phyloP scores from a whole-genome alignment of 2,888 invertebrate genomes.

The Chaetogeoica ovagalla region DNA sequence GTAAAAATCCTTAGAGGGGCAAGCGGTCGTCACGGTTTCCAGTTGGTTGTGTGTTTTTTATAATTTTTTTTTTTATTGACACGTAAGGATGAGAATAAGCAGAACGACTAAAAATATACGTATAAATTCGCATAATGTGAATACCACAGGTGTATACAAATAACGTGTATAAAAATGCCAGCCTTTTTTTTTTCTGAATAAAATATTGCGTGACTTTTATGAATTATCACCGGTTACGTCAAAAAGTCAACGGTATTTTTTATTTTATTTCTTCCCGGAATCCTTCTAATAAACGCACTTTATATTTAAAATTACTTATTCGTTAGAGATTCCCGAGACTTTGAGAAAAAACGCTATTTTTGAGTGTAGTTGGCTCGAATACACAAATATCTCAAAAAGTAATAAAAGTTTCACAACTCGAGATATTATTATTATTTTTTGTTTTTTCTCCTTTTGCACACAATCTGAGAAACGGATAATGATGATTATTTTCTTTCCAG shows the following conservation, averaged over 20 bases:
- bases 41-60: not conserved
- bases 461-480: not conserved
- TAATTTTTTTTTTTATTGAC: constrained; percentile 21
- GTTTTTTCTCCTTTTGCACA: not conserved
- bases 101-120: not conserved
- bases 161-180: constrained; percentile 21
- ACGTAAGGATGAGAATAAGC: constrained; percentile 5
- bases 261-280: not conserved
- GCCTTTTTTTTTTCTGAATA: not conserved
- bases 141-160: constrained; percentile 14
- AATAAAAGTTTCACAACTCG: constrained; percentile 38
- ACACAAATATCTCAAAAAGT: constrained; percentile 3
- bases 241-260: constrained; percentile 17
- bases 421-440: constrained; percentile 24
- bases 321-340: not conserved
- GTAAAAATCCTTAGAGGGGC: too few relatives aligned
- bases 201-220: constrained; percentile 32
- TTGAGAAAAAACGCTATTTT: not conserved
- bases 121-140: not conserved
- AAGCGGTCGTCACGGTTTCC: not conserved
- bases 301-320: constrained; percentile 4
- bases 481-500: not conserved
- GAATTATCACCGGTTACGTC: constrained; percentile 35
- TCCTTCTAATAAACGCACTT: constrained; percentile 9
- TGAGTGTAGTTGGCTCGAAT: not conserved